Percentiles rank a stretch among this genome's conserved stretches.
phyloP scores from a whole-genome alignment of 53 echinoderm and acorn worm species.

The Mesocentrotus franciscanus region DNA sequence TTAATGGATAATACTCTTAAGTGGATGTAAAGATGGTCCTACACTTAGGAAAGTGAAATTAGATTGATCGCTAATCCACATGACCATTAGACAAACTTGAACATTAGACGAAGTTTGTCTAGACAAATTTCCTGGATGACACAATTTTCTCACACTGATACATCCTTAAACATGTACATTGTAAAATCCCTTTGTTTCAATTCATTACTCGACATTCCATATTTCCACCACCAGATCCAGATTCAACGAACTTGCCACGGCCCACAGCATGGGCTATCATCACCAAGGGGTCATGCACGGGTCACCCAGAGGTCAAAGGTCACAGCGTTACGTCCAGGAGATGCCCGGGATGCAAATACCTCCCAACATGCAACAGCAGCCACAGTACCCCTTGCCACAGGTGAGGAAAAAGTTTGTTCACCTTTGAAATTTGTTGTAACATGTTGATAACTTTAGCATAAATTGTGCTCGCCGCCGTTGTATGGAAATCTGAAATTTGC shows the following conservation, averaged over 20 bases:
- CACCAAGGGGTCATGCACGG: slow-evolving; percentile 56
- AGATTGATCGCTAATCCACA: no score
- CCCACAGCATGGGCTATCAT: slow-evolving; percentile 61
- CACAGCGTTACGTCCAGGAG: slow-evolving; percentile 60
- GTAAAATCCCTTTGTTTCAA: neutral
- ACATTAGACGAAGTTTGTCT: no score
- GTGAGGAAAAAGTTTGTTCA: neutral
- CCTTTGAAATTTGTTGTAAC: neutral
- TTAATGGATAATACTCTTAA: no score
- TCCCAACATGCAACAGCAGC: slow-evolving; percentile 59
- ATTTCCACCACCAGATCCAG: neutral
- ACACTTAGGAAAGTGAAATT: no score
- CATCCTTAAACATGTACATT: no score
- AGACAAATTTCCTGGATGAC: no score
- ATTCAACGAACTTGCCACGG: slow-evolving; percentile 61
- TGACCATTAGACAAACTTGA: no score
- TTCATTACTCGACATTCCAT: neutral
- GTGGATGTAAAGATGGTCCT: no score
- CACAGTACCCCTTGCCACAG: slow-evolving; percentile 61
- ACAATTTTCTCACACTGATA: no score
- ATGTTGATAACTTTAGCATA: no score
- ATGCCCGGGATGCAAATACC: slow-evolving; percentile 57
- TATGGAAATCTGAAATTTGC: no score
- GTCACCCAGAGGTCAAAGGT: slow-evolving; percentile 66
- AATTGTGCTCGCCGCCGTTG: no score